Evolutionary conservation across 2,113 vertebrate genomes (phyloP).

Genomic region (Cephalopholis sonnerati): DNA sequence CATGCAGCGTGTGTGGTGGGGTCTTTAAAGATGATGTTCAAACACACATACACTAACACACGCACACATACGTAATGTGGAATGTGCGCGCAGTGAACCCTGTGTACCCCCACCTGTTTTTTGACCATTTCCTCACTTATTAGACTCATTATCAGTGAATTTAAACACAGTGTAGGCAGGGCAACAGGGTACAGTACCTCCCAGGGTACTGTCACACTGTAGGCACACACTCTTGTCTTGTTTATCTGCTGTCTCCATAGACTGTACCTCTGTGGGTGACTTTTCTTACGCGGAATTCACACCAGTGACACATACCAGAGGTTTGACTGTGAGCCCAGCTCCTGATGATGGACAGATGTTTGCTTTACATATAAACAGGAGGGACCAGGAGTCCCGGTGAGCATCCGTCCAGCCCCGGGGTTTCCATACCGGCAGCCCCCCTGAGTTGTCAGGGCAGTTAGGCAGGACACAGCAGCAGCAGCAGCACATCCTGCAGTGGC

Average conservation of each 20-base stretch:
- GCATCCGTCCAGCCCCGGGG: slow-evolving; percentile 31
- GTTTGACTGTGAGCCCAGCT: slow-evolving; percentile 39
- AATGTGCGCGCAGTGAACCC: slow-evolving; percentile 54
- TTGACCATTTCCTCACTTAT: slow-evolving; percentile 43
- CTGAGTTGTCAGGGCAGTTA: slow-evolving; percentile 60
- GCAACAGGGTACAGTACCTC: slow-evolving; percentile 35
- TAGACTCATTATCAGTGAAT: slow-evolving; percentile 43
- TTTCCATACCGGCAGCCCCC: slow-evolving; percentile 47
- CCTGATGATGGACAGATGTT: slow-evolving; percentile 58
- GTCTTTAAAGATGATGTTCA: slow-evolving; percentile 44
- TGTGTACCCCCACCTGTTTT: slow-evolving; percentile 58
- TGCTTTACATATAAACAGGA: slow-evolving; percentile 49
- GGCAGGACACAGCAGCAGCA: slow-evolving; percentile 68
- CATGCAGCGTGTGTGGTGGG: slow-evolving; percentile 56
- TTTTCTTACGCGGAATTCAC: slow-evolving; percentile 49
- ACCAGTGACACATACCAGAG: slow-evolving; percentile 40
- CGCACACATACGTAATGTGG: slow-evolving; percentile 25
- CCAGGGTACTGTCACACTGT: slow-evolving; percentile 34
- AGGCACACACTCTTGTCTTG: slow-evolving; percentile 24
- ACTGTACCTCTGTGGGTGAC: slow-evolving; percentile 33
- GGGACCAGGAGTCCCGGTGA: slow-evolving; percentile 25
- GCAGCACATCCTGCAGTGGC: slow-evolving; percentile 80
- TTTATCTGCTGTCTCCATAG: slow-evolving; percentile 42
- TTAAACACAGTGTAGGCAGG: slow-evolving; percentile 25
- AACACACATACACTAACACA: slow-evolving; percentile 25